Evolutionary conservation across 2,797 vertebrate genomes (phyloP).

Genomic region (Melanotaenia pygmaea): DNA sequence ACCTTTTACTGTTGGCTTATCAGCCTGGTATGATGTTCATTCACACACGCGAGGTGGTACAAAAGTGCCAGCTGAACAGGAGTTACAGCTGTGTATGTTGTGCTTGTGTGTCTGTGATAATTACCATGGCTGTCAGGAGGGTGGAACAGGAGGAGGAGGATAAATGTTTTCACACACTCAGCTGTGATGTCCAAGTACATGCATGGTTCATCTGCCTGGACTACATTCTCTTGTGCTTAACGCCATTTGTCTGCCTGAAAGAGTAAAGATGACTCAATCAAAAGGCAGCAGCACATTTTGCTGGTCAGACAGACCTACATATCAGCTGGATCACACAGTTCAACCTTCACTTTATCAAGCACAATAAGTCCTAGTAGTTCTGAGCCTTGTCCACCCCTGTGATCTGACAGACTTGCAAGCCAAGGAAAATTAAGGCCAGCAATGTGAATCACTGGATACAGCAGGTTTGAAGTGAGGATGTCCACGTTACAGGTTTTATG

Average conservation of each 20-base stretch:
- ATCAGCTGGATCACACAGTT: neutral
- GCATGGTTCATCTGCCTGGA: constrained; percentile 25
- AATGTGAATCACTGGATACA: constrained; percentile 25
- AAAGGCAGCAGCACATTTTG: neutral
- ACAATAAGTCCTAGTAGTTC: constrained; percentile 3
- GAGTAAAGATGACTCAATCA: constrained; percentile 4
- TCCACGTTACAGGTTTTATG: constrained; percentile 49
- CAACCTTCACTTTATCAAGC: constrained; percentile 5
- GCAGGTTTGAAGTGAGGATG: constrained; percentile 34
- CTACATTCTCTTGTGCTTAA: constrained; percentile 10
- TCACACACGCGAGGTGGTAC: constrained; percentile 50
- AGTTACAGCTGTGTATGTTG: constrained; percentile 54
- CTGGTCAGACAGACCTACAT: neutral
- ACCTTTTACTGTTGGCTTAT: constrained; percentile 62
- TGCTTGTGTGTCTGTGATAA: constrained; percentile 61
- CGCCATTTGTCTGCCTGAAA: constrained; percentile 8
- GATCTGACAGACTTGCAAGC: constrained; percentile 7
- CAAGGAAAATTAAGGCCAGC: constrained; percentile 11
- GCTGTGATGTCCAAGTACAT: constrained; percentile 60
- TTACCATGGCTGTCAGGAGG: constrained; percentile 63
- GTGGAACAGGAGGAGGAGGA: constrained; percentile 53
- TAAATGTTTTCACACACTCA: constrained; percentile 70
- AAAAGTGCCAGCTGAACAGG: constrained; percentile 54
- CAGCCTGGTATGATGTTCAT: constrained; percentile 57
- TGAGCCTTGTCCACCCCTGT: constrained; percentile 14